These are phyloP conservation scores for Sylvilagus floridanus DNA, from an alignment of 2,797 vertebrate species.

Conservation along the genomic window DNA sequence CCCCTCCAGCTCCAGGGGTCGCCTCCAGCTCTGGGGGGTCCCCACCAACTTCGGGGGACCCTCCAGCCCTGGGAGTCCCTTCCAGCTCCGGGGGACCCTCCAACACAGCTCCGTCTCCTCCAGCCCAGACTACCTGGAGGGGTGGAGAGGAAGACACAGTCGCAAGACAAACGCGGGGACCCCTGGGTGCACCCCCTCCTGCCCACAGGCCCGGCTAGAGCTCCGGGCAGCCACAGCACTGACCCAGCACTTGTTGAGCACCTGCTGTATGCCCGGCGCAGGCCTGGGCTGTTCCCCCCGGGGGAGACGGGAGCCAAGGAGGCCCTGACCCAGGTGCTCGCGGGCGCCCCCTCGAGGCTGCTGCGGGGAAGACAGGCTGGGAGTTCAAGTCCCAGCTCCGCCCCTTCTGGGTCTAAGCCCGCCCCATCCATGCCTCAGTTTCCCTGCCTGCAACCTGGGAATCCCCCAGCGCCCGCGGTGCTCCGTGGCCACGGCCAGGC, in stretches of 20 bases:
- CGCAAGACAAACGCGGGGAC: background rate
- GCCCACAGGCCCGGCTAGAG: background rate
- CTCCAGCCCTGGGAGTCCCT: background rate
- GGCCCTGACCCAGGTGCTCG: too few relatives aligned
- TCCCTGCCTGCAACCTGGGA: too few relatives aligned
- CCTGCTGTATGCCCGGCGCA: background rate
- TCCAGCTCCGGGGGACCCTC: background rate
- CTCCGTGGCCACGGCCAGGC: too few relatives aligned
- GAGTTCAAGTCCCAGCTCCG: too few relatives aligned
- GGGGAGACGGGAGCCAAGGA: too few relatives aligned
- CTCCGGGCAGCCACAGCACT: background rate
- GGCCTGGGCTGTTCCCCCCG: too few relatives aligned
- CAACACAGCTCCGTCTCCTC: background rate
- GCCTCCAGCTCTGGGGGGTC: background rate
- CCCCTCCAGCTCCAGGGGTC: background rate
- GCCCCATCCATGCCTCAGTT: too few relatives aligned
- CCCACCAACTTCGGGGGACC: background rate
- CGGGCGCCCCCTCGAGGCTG: too few relatives aligned
- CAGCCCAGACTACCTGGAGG: conserved; percentile 57
- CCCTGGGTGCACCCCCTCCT: background rate
- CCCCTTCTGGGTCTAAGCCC: too few relatives aligned
- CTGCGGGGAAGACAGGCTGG: too few relatives aligned
- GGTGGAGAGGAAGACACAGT: background rate
- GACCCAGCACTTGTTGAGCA: too few relatives aligned
- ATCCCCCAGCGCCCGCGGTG: too few relatives aligned